These are phyloP conservation scores for Daubentonia madagascariensis DNA, from an alignment of 2,113 vertebrate species.

Conservation along the genomic window DNA sequence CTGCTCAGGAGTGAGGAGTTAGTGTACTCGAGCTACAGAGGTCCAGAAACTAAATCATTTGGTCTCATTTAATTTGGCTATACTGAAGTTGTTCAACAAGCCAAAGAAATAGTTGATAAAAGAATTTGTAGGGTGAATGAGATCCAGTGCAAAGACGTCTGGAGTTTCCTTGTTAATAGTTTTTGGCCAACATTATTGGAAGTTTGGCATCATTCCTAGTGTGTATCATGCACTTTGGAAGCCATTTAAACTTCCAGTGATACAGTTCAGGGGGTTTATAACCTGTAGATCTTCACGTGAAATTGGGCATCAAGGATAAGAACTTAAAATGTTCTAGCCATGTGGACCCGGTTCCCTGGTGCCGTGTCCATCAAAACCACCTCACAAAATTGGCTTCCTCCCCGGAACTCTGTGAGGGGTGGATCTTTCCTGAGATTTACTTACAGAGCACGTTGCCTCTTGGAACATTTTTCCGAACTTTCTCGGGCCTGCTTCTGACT, in stretches of 20 bases:
- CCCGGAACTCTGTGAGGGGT: background rate
- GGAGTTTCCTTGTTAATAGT: background rate
- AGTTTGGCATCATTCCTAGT: background rate
- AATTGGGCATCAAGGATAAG: slow-evolving; percentile 13
- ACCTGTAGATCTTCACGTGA: background rate
- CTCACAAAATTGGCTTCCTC: background rate
- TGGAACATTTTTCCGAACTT: background rate
- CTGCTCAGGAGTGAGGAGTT: background rate
- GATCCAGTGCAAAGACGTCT: background rate
- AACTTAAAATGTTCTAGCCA: background rate
- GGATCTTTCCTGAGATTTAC: background rate
- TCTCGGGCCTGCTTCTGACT: background rate
- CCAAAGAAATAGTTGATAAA: slow-evolving; percentile 5
- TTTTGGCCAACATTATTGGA: background rate
- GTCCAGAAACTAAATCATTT: background rate
- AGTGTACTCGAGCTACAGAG: background rate
- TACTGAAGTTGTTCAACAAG: background rate
- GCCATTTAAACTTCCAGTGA: slow-evolving; percentile 3
- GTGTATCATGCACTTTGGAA: background rate
- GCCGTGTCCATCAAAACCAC: slow-evolving; percentile 17
- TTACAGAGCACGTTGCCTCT: background rate
- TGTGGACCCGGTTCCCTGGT: background rate
- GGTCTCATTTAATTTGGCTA: slow-evolving; percentile 24
- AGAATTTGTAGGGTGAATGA: background rate
- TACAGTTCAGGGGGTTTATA: background rate